These are phyloP conservation scores for Oscheius sp. DNA, from an alignment of 2,888 invertebrate genomes.

Conservation along the genomic window DNA sequence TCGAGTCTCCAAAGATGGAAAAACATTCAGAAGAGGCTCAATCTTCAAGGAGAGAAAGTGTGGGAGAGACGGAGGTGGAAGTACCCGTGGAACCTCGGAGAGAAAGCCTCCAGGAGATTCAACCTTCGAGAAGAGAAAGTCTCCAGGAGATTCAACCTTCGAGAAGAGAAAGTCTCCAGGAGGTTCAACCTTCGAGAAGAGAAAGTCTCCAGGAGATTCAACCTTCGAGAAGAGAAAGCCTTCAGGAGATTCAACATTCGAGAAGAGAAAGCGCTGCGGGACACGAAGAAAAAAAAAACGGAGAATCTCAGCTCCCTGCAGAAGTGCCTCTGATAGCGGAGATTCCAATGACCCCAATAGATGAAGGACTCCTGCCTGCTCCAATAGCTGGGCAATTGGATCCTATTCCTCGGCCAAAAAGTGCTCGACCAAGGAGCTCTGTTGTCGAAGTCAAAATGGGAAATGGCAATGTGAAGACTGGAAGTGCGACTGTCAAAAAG, in stretches of 20 bases:
- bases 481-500: not conserved
- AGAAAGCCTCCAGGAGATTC: not conserved
- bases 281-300: not conserved
- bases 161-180: too few species aligned
- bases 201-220: too few species aligned
- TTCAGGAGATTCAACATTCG: too few species aligned
- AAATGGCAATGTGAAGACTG: conserved; percentile 5
- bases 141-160: too few species aligned
- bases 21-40: too few species aligned
- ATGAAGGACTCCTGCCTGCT: too few species aligned
- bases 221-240: not conserved
- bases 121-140: too few species aligned
- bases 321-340: not conserved
- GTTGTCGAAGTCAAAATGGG: not conserved
- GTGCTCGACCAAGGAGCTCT: conserved; percentile 18
- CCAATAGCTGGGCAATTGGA: not conserved
- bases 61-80: too few species aligned
- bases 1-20: not conserved
- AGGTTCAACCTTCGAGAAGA: too few species aligned
- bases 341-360: not conserved
- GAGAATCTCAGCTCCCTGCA: not conserved
- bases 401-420: not conserved
- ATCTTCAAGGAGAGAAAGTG: too few species aligned
- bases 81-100: too few species aligned
- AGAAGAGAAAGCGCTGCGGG: too few species aligned